Percentiles rank a stretch among this genome's conserved stretches.
These are phyloP conservation scores for Scolopax rusticola DNA, from an alignment of 2,797 vertebrate species.

Conservation along the genomic window DNA sequence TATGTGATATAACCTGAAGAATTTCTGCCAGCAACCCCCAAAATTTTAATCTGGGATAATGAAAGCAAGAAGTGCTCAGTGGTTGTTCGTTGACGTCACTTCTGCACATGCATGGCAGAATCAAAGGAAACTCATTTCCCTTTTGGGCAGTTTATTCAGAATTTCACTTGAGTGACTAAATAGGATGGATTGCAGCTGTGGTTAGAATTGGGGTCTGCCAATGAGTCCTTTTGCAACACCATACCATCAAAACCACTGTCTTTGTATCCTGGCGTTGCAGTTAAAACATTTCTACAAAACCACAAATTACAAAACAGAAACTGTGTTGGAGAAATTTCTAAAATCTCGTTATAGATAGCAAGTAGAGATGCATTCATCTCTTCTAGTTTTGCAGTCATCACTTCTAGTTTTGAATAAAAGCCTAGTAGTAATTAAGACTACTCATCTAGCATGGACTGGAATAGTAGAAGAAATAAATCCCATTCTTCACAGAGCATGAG, in stretches of 20 bases:
- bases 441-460: not conserved
- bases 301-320: not conserved
- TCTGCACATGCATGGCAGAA: not conserved
- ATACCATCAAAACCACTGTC: not conserved
- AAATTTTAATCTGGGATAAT: not conserved
- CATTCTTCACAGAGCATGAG: not conserved
- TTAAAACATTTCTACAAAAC: not conserved
- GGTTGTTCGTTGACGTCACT: not conserved
- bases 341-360: not conserved
- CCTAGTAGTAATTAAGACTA: not conserved
- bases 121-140: not conserved
- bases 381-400: not conserved
- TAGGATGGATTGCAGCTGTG: not conserved
- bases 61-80: not conserved
- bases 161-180: not conserved
- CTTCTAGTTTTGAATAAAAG: not conserved
- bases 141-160: not conserved
- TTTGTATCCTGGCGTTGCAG: not conserved
- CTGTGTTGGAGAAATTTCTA: not conserved
- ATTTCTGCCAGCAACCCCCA: not conserved
- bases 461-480: not conserved
- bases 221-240: not conserved
- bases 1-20: not conserved
- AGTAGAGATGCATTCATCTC: not conserved
- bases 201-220: not conserved